Base-by-base conservation (phyloP, 2,888 invertebrate genomes). In the Bimastos eiseni region DNA sequence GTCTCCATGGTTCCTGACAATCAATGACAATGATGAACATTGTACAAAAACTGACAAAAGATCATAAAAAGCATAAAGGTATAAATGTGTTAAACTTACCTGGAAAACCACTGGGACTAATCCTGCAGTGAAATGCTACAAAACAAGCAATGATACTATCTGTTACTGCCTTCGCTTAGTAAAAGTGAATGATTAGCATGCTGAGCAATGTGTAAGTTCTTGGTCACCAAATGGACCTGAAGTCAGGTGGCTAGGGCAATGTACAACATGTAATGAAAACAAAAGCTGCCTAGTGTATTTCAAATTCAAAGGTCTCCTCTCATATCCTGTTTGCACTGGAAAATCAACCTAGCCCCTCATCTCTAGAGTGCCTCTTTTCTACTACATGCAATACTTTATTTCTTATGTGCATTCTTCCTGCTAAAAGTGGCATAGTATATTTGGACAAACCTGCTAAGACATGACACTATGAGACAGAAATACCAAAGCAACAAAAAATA, bases 91-190 rank as follows among this genome's bases (percentile, higher is more conserved):
- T 30, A n/a, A 70, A n/a, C 70, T 70, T n/a, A 70, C 70, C 70
- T 70, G 70, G n/a, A 70, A 70, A n/a, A n/a, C 70, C n/a, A n/a
- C n/a, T 70, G n/a, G 70, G 70, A 70, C 70, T 70, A 70, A 70
- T 70, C 70, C 70, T 70, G 70, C 70, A 70, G 70, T 70, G 70
- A 70, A 70, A 70, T 30, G 70, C 70, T 70, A 70, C 70, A 70
- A 70, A 70, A 0, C 1, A 11, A 70, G 5, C 30, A 70, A 70
- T n/a, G 70, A 70, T 70, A 70, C n/a, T 70, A 70, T n/a, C 70
- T 70, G 70, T 70, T 13, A 70, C 70, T 70, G 70, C 70, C n/a
- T 70, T n/a, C 13, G 70, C 5, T n/a, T 70, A n/a, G 70, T 70
- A 70, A 70, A 70, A 70, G 30, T 70, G 70, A 70, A 70, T 70